Evolutionary conservation across 2,888 invertebrate species (phyloP).

Genomic region (Tinea semifulvella): DNA sequence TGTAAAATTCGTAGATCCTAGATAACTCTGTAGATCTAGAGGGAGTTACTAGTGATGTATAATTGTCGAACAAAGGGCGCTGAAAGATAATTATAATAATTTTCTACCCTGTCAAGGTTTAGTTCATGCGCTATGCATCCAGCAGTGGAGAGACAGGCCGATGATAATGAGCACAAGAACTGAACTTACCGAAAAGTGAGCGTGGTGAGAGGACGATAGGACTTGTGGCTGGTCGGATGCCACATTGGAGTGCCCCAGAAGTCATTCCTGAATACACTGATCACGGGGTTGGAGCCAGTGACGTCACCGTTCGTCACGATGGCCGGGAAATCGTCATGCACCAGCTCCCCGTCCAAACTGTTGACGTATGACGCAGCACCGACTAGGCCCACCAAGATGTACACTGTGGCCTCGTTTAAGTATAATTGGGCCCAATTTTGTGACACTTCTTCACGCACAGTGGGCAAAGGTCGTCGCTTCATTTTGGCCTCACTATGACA

Average conservation of each 20-base stretch:
- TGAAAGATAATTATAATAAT: too few species aligned
- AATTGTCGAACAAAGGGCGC: too few species aligned
- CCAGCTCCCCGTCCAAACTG: slow-evolving; percentile 81
- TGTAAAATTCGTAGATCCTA: too few species aligned
- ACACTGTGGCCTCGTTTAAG: slow-evolving; percentile 68
- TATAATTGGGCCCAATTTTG: slow-evolving; percentile 37
- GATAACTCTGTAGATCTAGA: too few species aligned
- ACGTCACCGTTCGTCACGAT: slow-evolving; percentile 85
- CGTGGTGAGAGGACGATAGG: slow-evolving; percentile 84
- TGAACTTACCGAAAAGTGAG: slow-evolving; percentile 82
- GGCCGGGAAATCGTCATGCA: slow-evolving; percentile 89
- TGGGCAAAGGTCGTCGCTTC: slow-evolving; percentile 55
- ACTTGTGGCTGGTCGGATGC: slow-evolving; percentile 85
- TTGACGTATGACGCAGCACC: slow-evolving; percentile 77
- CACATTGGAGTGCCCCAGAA: slow-evolving; percentile 92
- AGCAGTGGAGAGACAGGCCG: neutral
- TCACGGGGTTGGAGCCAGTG: slow-evolving; percentile 69
- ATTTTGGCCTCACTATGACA: slow-evolving; percentile 29
- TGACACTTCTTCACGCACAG: slow-evolving; percentile 52
- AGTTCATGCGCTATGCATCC: too few species aligned
- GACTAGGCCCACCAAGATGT: slow-evolving; percentile 70
- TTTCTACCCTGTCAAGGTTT: too few species aligned
- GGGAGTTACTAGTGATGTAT: too few species aligned
- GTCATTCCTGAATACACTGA: slow-evolving; percentile 77
- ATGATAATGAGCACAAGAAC: neutral